Percentiles rank a stretch among this genome's conserved stretches.
Conservation (phyloP, 1,140 invertebrate genomes). For the Choristoneura fumiferana region DNA sequence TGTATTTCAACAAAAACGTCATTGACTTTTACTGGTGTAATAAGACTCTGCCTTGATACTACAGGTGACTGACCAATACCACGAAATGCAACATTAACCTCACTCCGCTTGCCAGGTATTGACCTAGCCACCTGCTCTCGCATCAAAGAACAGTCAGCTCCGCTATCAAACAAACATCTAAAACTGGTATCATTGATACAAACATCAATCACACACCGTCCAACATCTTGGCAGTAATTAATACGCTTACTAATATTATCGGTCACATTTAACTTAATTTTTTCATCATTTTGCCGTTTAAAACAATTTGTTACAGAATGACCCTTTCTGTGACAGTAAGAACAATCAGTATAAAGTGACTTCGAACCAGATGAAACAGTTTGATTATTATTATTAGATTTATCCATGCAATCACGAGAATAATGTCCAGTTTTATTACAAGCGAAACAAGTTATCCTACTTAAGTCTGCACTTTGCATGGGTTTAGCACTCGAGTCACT, state of each 20-base stretch:
- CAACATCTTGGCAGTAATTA: too few relatives aligned
- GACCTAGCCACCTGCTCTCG: constrained; percentile 19
- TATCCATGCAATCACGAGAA: constrained; percentile 4
- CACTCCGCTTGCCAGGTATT: constrained; percentile 27
- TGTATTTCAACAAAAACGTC: constrained; percentile 15
- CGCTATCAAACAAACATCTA: constrained; percentile 29
- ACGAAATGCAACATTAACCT: constrained; percentile 9
- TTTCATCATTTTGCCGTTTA: constrained; percentile 27
- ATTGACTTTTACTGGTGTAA: constrained; percentile 23
- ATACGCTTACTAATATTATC: too few relatives aligned
- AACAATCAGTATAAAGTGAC: constrained; percentile 23
- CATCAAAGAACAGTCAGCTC: constrained; percentile 32
- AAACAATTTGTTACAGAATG: constrained; percentile 33
- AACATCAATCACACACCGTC: too few relatives aligned
- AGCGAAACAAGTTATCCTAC: too few relatives aligned
- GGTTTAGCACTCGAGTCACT: not conserved
- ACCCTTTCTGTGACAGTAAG: constrained; percentile 26
- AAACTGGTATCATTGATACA: constrained; percentile 14
- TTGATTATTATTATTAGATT: constrained; percentile 14
- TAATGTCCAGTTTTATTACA: constrained; percentile 30
- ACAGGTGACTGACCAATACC: constrained; percentile 20
- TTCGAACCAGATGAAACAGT: constrained; percentile 21
- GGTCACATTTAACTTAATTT: too few relatives aligned
- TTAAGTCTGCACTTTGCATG: too few relatives aligned
- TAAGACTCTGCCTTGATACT: constrained; percentile 21